Conservation (phyloP, 2,797 vertebrate genomes). For the Phylloscopus collybita region DNA sequence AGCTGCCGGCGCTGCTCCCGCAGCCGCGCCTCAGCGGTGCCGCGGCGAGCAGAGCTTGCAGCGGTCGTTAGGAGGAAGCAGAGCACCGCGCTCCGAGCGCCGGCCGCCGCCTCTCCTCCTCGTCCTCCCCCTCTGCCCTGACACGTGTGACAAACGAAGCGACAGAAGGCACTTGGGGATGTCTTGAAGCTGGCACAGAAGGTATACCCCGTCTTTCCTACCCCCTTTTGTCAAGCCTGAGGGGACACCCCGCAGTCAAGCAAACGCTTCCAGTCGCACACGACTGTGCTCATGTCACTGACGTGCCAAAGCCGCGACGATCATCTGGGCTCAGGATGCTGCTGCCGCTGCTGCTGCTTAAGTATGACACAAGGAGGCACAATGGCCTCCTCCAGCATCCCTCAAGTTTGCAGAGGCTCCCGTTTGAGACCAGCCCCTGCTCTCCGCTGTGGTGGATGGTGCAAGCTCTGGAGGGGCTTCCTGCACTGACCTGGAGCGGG, state of each 20-base stretch:
- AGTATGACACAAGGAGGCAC: neutral
- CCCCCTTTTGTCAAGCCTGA: neutral
- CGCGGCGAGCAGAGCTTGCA: neutral
- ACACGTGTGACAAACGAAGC: neutral
- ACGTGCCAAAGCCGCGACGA: neutral
- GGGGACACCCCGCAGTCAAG: neutral
- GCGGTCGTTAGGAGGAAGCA: slow-evolving; percentile 60
- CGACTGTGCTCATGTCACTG: neutral
- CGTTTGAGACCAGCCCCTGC: neutral
- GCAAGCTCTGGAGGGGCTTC: neutral
- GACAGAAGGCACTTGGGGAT: neutral
- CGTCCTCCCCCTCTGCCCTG: neutral
- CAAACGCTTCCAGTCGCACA: neutral
- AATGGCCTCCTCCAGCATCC: neutral
- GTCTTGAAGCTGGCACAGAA: neutral
- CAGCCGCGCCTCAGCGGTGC: neutral
- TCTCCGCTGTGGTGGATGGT: neutral
- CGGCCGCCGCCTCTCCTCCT: neutral
- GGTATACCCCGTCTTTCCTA: neutral
- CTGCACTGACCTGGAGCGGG: neutral
- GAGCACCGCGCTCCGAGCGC: neutral
- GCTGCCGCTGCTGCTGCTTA: neutral
- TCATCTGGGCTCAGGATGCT: neutral
- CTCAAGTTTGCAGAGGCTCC: neutral
- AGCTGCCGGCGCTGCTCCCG: neutral